Evolutionary conservation across 2,113 vertebrate species (phyloP), one percentile per base, ranked within the genome.

Genomic region (Chauna torquata): DNA sequence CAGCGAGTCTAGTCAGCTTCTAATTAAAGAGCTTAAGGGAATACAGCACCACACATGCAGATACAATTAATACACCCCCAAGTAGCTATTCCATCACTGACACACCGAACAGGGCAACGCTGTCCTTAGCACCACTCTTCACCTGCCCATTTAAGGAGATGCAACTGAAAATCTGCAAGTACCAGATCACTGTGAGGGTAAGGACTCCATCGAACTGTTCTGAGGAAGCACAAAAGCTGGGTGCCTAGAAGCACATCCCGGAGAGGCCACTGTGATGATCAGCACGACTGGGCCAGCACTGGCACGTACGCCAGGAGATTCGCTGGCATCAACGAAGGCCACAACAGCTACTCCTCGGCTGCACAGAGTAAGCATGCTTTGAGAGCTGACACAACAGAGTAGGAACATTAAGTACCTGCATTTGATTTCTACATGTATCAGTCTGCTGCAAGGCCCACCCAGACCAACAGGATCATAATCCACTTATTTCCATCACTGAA

Each of bases 321-420:
- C 25, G 3, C 0, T 15, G 20, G 12, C 16, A 25, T 2, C 0
- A 47, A 27, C 1, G 5, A 61, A 27, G 34, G 55, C 24, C 75
- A 38, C 38, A 14, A 38, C 2, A 70, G 32, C 34, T 47, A 24
- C 9, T 57, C 59, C 42, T 52, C 4, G 32, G 38, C 1, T 8
- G 32, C 64, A 13, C 11, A 45, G 16, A 61, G 20, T 34, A 17
- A 52, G 47, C 3, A 34, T 8, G 45, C 45, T 61, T 70, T 11
- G 20, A 45, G 27, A 61, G 13, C 47, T 20, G 44, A 38, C 1
- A 8, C 20, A 52, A 19, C 0, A 2, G 12, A 32, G 16, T 32
- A 38, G 7, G 64, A 52, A 70, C 1, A 1, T 8, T 11, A 16
- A 16, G 45, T 47, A 25, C 1, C 1, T 2, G 8, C 0, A 3